Evolutionary conservation across 2,888 invertebrate species (phyloP).

Genomic region (Chaetogeoica ovagalla): DNA sequence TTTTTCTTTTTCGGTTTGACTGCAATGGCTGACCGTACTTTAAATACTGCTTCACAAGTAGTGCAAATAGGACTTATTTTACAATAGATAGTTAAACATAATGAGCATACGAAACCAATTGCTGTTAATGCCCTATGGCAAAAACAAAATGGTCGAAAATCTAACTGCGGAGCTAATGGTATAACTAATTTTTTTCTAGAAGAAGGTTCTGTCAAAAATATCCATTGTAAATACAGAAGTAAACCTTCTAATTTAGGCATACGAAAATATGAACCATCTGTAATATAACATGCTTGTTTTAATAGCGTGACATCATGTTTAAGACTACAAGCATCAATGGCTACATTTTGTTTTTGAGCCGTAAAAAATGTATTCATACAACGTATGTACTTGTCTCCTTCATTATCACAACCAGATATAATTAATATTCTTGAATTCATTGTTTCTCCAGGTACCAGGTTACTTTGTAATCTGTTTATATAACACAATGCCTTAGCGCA

Average conservation of each 20-base stretch:
- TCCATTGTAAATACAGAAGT: conserved; percentile 87
- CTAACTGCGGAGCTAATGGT: conserved; percentile 87
- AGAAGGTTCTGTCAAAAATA: conserved; percentile 84
- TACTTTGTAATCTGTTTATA: conserved; percentile 65
- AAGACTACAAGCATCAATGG: conserved; percentile 89
- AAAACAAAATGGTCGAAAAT: conserved; percentile 96
- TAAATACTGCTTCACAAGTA: conserved; percentile 93
- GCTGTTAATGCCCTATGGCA: conserved; percentile 94
- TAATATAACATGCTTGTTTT: conserved; percentile 96
- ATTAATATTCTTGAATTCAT: conserved; percentile 79
- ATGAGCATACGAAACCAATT: conserved; percentile 96
- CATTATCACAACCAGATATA: conserved; percentile 87
- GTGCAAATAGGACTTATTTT: conserved; percentile 97
- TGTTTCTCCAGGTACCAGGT: conserved; percentile 60
- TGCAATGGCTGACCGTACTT: conserved; percentile 79
- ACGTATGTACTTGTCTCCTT: conserved; percentile 94
- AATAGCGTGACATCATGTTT: conserved; percentile 87
- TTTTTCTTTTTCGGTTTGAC: conserved; percentile 82
- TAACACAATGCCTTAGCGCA: conserved; percentile 88
- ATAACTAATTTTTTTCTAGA: conserved; percentile 80
- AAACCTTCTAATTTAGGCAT: conserved; percentile 80
- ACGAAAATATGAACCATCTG: conserved; percentile 87
- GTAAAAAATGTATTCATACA: conserved; percentile 99
- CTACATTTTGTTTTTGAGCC: conserved; percentile 82
- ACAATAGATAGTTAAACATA: conserved; percentile 96